Evolutionary conservation across 1,140 invertebrate species (phyloP), one percentile per base, ranked within the genome.

Genomic region (Prorops nasuta): DNA sequence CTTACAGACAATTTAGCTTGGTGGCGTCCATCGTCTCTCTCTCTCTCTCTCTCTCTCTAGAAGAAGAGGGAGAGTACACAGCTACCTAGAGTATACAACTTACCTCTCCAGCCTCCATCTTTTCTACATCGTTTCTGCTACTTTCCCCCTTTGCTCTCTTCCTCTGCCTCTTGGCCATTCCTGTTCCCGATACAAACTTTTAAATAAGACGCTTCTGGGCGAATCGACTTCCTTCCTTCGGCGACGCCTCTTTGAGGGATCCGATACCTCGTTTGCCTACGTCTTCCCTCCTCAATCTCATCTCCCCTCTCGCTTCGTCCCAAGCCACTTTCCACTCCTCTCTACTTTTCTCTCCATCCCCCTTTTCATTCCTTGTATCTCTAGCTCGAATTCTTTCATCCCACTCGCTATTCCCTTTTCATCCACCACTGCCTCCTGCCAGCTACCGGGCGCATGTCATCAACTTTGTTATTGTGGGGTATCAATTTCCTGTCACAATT

Each of bases 101-200:
- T n/a, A n/a, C n/a, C n/a, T n/a, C n/a, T n/a, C n/a, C n/a, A n/a
- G n/a, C n/a, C n/a, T n/a, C n/a, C n/a, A n/a, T n/a, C n/a, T n/a
- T n/a, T n/a, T n/a, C n/a, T n/a, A n/a, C n/a, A n/a, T n/a, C n/a
- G 44, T 54, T 64, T 55, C 56, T 44, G 47, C 49, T 56, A 49
- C n/a, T 44, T 47, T 43, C 28, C 8, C 36, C 34, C 9, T 40
- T 22, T 12, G n/a, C 32, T 12, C 14, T 32, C 18, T 35, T 19
- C 16, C 38, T 35, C 36, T 51, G 22, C 22, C 46, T 37, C 35
- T 44, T 28, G 32, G 21, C 40, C 52, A 21, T 51, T 56, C 28
- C 46, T 56, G 57, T 51, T 48, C 41, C 45, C 66, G 66, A 73
- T 73, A 73, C 69, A 72, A 71, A 73, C 63, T 73, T 74, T 74